phyloP scores from a whole-genome alignment of 2,797 vertebrate species.

The Acipenser oxyrinchus region DNA sequence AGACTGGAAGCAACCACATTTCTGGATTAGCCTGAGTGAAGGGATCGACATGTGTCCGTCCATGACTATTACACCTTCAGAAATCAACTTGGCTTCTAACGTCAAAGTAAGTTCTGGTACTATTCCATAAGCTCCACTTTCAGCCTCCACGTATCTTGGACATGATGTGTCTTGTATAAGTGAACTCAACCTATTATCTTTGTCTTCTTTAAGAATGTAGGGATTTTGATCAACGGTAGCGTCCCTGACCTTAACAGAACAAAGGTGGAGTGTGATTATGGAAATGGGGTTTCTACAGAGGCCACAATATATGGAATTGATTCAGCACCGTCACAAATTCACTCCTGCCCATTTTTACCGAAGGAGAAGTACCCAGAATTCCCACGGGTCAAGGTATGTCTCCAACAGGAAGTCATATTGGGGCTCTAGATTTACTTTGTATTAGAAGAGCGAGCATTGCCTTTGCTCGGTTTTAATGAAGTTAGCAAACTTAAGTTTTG shows the following conservation, averaged over 20 bases:
- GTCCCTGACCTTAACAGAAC: slow-evolving; percentile 79
- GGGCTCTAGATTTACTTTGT: too few species aligned
- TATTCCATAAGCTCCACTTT: not conserved
- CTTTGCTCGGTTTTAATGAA: too few species aligned
- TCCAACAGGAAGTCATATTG: not conserved
- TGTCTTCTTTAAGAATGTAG: slow-evolving; percentile 60
- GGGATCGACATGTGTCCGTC: slow-evolving; percentile 76
- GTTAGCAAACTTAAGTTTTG: too few species aligned
- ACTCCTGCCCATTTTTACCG: slow-evolving; percentile 79
- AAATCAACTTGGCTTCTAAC: slow-evolving; percentile 69
- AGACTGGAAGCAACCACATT: slow-evolving; percentile 53
- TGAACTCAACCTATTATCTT: not conserved
- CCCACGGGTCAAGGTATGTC: slow-evolving; percentile 63
- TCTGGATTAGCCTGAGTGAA: slow-evolving; percentile 76
- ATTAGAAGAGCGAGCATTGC: too few species aligned
- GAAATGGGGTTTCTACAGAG: slow-evolving; percentile 56
- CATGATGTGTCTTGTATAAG: too few species aligned
- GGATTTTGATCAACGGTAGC: slow-evolving; percentile 86
- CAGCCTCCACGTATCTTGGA: too few species aligned
- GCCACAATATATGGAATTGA: slow-evolving; percentile 71
- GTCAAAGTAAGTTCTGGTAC: slow-evolving; percentile 47
- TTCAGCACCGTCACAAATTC: slow-evolving; percentile 67
- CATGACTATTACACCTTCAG: slow-evolving; percentile 76
- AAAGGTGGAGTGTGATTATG: slow-evolving; percentile 80
- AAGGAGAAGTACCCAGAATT: slow-evolving; percentile 59